phyloP scores from a whole-genome alignment of 1,140 invertebrate genomes.

The Meloidogyne exigua region DNA sequence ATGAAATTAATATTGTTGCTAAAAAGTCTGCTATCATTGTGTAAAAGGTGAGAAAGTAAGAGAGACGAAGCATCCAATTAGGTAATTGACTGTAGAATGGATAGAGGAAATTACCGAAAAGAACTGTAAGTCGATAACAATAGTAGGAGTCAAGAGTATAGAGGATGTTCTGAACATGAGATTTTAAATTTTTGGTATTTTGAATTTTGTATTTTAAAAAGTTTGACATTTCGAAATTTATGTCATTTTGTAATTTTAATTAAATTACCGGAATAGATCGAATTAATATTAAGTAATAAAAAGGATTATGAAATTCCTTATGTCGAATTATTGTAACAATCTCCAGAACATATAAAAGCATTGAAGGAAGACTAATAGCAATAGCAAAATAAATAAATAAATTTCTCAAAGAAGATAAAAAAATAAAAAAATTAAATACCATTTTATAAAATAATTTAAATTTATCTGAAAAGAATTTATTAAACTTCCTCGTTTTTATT shows the following conservation, averaged over 20 bases:
- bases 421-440: neutral
- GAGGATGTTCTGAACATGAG: constrained; percentile 1
- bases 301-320: constrained; percentile 18
- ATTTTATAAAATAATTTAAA: no score
- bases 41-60: constrained; percentile 6
- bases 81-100: neutral
- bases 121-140: neutral
- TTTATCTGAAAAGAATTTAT: no score
- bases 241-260: neutral
- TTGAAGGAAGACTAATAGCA: constrained; percentile 1
- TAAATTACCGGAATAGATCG: neutral
- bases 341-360: neutral
- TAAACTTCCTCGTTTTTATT: no score
- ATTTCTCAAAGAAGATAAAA: neutral
- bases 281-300: neutral
- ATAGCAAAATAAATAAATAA: constrained; percentile 9
- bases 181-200: neutral
- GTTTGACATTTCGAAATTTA: neutral
- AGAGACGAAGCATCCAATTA: constrained; percentile 5
- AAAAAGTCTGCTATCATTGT: constrained; percentile 7
- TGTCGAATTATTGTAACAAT: constrained; percentile 14
- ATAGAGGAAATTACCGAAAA: constrained; percentile 3
- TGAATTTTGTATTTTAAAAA: neutral
- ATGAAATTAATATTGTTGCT: constrained; percentile 9
- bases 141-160: constrained; percentile 9